Percentiles rank a stretch among this genome's conserved stretches.
Evolutionary conservation across 1,140 invertebrate species (phyloP).

Genomic region (Ceratosolen solmsi): DNA sequence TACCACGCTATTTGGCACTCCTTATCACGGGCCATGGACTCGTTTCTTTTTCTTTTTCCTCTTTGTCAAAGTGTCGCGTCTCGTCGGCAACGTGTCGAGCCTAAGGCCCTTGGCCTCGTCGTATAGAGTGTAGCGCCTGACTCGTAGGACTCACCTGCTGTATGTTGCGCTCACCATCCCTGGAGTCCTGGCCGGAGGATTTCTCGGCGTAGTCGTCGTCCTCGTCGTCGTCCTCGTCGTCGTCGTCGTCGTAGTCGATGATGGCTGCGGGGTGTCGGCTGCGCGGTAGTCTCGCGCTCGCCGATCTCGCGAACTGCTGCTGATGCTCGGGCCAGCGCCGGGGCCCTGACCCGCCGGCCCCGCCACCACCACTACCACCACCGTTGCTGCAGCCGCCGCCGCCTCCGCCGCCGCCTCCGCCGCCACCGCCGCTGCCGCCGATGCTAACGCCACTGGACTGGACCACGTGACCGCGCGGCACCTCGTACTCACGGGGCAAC

Average conservation of each 20-base stretch:
- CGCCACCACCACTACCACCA: no score
- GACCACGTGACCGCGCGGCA: slow-evolving; percentile 34
- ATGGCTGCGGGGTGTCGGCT: slow-evolving; percentile 71
- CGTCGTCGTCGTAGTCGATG: slow-evolving; percentile 66
- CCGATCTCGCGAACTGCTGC: slow-evolving; percentile 82
- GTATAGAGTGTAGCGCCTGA: no score
- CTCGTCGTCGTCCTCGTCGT: slow-evolving; percentile 63
- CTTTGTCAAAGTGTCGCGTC: no score
- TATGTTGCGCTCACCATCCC: slow-evolving; percentile 82
- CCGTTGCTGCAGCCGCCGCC: slow-evolving; percentile 72
- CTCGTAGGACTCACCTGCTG: slow-evolving; percentile 68
- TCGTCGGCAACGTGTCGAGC: no score
- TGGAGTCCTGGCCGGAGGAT: slow-evolving; percentile 64
- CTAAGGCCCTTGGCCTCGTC: no score
- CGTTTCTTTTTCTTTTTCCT: no score
- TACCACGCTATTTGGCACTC: no score
- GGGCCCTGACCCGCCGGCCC: slow-evolving; percentile 53
- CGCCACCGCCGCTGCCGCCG: slow-evolving; percentile 58
- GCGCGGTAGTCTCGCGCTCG: slow-evolving; percentile 84
- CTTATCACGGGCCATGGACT: no score
- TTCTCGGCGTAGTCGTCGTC: slow-evolving; percentile 66
- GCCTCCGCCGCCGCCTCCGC: slow-evolving; percentile 46
- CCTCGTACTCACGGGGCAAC: slow-evolving; percentile 49
- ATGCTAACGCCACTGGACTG: no score
- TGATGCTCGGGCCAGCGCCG: slow-evolving; percentile 55